These are phyloP conservation scores for Actinemys pallida DNA, from an alignment of 2,113 vertebrate genomes.

Conservation along the genomic window DNA sequence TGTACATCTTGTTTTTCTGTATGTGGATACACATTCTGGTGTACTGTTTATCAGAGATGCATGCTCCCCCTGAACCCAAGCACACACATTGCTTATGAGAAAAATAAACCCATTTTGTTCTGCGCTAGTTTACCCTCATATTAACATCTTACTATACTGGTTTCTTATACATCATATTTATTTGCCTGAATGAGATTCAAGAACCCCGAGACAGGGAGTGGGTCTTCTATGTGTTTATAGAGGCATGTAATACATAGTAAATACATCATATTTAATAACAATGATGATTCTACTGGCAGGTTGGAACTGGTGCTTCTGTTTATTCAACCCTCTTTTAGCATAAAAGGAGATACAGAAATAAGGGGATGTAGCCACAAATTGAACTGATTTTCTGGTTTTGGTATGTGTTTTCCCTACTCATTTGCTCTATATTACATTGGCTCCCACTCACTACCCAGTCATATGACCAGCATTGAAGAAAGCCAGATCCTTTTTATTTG, in stretches of 20 bases:
- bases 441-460: background rate
- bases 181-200: background rate
- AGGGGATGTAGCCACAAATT: slow-evolving; percentile 11
- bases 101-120: background rate
- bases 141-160: background rate
- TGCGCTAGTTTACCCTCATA: background rate
- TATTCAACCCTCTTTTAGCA: slow-evolving; percentile 27
- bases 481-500: slow-evolving; percentile 48
- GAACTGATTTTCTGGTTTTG: slow-evolving; percentile 27
- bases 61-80: background rate
- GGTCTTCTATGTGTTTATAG: background rate
- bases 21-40: background rate
- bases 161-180: background rate
- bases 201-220: background rate
- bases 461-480: slow-evolving; percentile 3
- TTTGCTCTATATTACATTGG: slow-evolving; percentile 45
- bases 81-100: background rate
- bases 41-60: background rate
- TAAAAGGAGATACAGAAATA: slow-evolving; percentile 33
- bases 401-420: background rate
- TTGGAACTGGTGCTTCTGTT: background rate
- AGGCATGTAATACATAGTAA: background rate
- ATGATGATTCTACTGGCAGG: background rate
- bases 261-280: background rate
- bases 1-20: background rate